These are phyloP conservation scores for Acleris holmiana DNA, from an alignment of 2,888 invertebrate species.

Conservation along the genomic window DNA sequence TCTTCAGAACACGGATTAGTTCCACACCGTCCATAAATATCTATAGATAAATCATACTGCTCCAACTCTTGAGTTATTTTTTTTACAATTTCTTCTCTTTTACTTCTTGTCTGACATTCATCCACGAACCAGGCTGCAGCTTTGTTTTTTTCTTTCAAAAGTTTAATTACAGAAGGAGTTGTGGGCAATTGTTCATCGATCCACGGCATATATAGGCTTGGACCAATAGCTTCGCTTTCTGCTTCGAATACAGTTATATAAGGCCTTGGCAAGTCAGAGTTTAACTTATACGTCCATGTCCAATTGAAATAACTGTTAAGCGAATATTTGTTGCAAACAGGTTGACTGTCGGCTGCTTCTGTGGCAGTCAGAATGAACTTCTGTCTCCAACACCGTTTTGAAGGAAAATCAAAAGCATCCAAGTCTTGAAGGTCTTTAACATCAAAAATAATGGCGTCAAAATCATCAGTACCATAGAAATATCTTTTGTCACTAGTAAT, in stretches of 20 bases:
- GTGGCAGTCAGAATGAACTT: constrained; percentile 5
- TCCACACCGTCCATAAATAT: constrained; percentile 40
- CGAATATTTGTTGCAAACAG: constrained; percentile 4
- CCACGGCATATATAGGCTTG: constrained; percentile 1
- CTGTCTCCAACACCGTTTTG: neutral
- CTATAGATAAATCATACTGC: constrained; percentile 34
- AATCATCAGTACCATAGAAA: neutral
- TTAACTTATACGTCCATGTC: constrained; percentile 41
- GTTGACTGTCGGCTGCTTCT: neutral
- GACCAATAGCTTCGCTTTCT: neutral
- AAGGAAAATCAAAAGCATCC: neutral
- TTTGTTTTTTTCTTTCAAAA: constrained; percentile 38
- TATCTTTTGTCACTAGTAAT: neutral
- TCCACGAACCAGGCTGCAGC: constrained; percentile 39
- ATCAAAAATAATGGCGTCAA: constrained; percentile 9
- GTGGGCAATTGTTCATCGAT: constrained; percentile 18
- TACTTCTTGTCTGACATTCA: constrained; percentile 1
- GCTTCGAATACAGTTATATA: constrained; percentile 1
- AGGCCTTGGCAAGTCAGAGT: constrained; percentile 31
- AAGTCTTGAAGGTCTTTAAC: neutral
- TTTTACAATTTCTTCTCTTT: constrained; percentile 1
- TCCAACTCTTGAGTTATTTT: constrained; percentile 22
- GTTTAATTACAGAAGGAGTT: constrained; percentile 19
- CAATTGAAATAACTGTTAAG: constrained; percentile 17
- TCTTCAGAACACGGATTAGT: constrained; percentile 24